A percentile compares a stretch with the other conserved stretches of the same genome.
These are phyloP conservation scores for Allacma fusca DNA, from an alignment of 2,888 invertebrate species.

Conservation along the genomic window DNA sequence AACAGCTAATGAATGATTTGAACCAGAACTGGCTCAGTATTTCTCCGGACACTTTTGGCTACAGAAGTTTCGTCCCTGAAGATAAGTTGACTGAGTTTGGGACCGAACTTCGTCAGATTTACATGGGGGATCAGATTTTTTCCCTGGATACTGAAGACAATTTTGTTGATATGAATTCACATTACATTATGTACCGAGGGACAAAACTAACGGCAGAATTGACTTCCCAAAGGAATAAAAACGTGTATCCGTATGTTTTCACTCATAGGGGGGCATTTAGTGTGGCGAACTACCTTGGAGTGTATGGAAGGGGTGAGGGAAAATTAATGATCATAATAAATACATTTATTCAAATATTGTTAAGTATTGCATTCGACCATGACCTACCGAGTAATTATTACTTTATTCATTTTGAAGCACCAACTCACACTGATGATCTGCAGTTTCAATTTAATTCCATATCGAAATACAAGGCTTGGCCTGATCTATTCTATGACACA, in stretches of 20 bases:
- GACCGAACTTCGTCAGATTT: neutral
- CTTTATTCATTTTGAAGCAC: neutral
- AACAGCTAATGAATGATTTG: neutral
- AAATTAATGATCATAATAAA: no score
- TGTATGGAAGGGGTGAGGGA: neutral
- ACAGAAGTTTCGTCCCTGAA: neutral
- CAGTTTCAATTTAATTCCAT: slow-evolving; percentile 33
- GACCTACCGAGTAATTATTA: neutral
- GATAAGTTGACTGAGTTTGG: neutral
- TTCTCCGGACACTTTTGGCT: neutral
- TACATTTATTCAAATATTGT: neutral
- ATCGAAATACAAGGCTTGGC: slow-evolving; percentile 15
- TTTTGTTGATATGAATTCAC: neutral
- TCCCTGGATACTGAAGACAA: neutral
- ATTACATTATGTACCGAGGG: neutral
- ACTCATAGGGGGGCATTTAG: neutral
- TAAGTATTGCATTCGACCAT: neutral
- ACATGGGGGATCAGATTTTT: neutral
- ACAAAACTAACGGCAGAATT: neutral
- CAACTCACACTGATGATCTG: slow-evolving; percentile 35
- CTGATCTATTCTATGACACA: neutral
- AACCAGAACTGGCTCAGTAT: neutral
- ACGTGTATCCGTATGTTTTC: slow-evolving; percentile 17
- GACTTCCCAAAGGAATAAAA: neutral
- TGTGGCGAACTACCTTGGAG: neutral